These are phyloP conservation scores for Bombus picipes DNA, from an alignment of 1,140 invertebrate species.

Conservation along the genomic window DNA sequence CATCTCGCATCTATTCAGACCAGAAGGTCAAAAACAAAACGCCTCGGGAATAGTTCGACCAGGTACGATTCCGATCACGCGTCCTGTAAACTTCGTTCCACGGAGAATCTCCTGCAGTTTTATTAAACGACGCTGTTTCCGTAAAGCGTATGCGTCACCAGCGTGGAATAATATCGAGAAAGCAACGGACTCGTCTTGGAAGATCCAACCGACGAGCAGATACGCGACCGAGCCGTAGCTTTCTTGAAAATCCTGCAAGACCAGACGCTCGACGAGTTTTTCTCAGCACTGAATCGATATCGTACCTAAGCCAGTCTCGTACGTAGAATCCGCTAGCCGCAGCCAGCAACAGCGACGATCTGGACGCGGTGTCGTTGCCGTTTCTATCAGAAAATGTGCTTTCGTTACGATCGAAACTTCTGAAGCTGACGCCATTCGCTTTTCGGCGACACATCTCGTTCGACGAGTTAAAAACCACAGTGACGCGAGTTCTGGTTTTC, in stretches of 20 bases:
- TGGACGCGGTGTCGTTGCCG: neutral
- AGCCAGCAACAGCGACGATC: neutral
- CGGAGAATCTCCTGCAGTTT: neutral
- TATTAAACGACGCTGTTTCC: neutral
- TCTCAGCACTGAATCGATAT: slow-evolving; percentile 27
- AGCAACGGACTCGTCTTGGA: neutral
- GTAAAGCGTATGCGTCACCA: neutral
- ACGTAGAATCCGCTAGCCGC: neutral
- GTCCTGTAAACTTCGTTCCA: neutral
- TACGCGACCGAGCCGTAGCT: neutral
- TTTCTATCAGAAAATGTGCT: too few relatives aligned
- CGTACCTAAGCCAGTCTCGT: slow-evolving; percentile 18
- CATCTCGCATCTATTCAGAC: neutral
- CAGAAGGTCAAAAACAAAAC: neutral
- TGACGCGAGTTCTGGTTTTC: too few relatives aligned
- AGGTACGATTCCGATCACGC: neutral
- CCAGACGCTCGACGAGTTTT: slow-evolving; percentile 39
- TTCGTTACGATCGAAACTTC: too few relatives aligned
- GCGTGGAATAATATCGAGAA: neutral
- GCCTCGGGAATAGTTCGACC: neutral
- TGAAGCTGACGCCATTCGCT: too few relatives aligned
- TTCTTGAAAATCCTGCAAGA: slow-evolving; percentile 45
- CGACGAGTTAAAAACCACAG: too few relatives aligned
- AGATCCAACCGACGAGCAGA: neutral
- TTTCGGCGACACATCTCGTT: too few relatives aligned